Evolutionary conservation across 2,888 invertebrate species (phyloP).

Genomic region (Xanthia togata): DNA sequence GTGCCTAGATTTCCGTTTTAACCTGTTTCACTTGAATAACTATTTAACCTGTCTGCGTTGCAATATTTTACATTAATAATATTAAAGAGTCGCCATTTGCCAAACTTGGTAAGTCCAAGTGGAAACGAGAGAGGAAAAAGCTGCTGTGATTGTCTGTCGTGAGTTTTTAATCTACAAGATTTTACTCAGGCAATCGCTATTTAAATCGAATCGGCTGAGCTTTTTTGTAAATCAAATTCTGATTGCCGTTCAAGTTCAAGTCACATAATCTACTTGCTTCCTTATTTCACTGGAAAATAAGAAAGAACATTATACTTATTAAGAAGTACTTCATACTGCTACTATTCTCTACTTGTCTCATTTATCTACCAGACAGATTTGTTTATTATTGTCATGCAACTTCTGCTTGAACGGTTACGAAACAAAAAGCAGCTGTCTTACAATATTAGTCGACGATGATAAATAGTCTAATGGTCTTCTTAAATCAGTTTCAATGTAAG

Average conservation of each 20-base stretch:
- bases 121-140: conserved; percentile 40
- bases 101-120: conserved; percentile 52
- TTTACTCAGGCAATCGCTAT: background rate
- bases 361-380: conserved; percentile 39
- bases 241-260: conserved; percentile 15
- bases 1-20: conserved; percentile 86
- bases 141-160: conserved; percentile 49
- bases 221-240: conserved; percentile 6
- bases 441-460: conserved; percentile 52
- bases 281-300: conserved; percentile 20
- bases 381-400: conserved; percentile 45
- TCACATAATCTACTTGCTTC: background rate
- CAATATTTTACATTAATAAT: conserved; percentile 64
- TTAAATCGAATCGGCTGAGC: background rate
- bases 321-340: conserved; percentile 4
- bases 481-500: conserved; percentile 72
- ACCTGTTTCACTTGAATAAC: conserved; percentile 79
- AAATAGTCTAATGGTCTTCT: conserved; percentile 58
- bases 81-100: conserved; percentile 40
- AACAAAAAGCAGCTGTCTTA: conserved; percentile 45
- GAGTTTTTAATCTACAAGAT: conserved; percentile 38
- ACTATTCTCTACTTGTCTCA: conserved; percentile 38
- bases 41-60: conserved; percentile 70
- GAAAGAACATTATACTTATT: background rate
- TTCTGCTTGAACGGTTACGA: conserved; percentile 47